Evolutionary conservation across 1,140 invertebrate genomes (phyloP).

Genomic region (Gonatopus flavifemur): DNA sequence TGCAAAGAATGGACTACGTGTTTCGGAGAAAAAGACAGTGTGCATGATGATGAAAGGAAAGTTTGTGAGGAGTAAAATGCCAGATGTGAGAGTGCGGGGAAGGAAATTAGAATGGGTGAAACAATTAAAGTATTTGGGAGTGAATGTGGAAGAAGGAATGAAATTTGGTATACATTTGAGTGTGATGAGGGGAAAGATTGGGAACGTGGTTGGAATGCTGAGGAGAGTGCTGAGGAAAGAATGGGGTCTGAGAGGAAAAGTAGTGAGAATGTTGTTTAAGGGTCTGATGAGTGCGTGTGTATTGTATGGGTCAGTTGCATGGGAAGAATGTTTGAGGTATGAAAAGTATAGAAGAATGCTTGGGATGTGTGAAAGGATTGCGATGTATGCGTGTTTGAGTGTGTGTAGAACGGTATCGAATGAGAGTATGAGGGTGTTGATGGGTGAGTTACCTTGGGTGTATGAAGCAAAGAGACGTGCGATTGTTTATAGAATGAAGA

Average conservation of each 20-base stretch:
- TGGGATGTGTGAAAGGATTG: conserved; percentile 19
- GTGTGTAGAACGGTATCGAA: conserved; percentile 37
- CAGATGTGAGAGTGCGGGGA: background rate
- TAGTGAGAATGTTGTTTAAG: conserved; percentile 16
- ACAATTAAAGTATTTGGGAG: conserved; percentile 21
- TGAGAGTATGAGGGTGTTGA: conserved; percentile 29
- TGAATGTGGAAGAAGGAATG: conserved; percentile 14
- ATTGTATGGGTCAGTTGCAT: conserved; percentile 26
- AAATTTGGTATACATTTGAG: conserved; percentile 16
- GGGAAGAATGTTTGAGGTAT: conserved; percentile 12
- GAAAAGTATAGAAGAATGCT: conserved; percentile 5
- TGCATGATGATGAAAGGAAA: conserved; percentile 11
- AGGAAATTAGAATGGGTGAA: conserved; percentile 6
- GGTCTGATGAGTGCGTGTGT: conserved; percentile 20
- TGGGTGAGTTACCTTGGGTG: conserved; percentile 26
- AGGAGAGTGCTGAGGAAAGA: conserved; percentile 5
- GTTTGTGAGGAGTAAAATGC: background rate
- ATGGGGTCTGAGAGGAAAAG: conserved; percentile 5
- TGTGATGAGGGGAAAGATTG: background rate
- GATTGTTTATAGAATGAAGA: conserved; percentile 5
- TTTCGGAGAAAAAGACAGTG: conserved; percentile 16
- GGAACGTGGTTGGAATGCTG: background rate
- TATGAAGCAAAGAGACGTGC: no score
- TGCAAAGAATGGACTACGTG: background rate
- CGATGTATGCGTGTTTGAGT: conserved; percentile 26